Evolutionary conservation across 2,113 vertebrate genomes (phyloP).

Genomic region (Psephotus haematonotus): DNA sequence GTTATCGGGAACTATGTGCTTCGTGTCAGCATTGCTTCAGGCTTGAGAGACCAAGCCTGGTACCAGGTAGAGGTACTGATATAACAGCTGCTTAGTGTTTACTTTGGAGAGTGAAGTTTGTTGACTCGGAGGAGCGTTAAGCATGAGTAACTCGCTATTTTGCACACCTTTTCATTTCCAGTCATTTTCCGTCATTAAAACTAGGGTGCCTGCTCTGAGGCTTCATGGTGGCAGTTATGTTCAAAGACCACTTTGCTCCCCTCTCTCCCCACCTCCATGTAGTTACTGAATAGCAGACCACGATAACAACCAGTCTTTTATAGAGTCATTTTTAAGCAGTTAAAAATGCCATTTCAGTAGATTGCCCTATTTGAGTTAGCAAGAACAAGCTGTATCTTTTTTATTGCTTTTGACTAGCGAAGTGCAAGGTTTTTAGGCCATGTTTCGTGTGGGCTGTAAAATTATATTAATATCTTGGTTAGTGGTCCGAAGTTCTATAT

Average conservation of each 20-base stretch:
- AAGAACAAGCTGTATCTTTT: conserved; percentile 61
- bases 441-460: conserved; percentile 15
- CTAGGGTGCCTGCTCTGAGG: neutral
- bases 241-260: neutral
- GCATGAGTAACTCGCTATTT: neutral
- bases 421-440: conserved; percentile 43
- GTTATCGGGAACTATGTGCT: neutral
- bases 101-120: neutral
- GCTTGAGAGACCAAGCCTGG: neutral
- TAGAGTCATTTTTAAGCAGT: conserved; percentile 54
- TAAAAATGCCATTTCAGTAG: conserved; percentile 53
- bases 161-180: neutral
- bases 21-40: neutral
- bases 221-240: neutral
- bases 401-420: conserved; percentile 42
- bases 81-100: neutral
- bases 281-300: neutral
- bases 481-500: conserved; percentile 29
- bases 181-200: neutral
- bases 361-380: conserved; percentile 50
- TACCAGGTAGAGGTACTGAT: neutral
- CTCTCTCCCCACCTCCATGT: neutral
- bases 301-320: neutral
- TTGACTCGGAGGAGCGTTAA: neutral
- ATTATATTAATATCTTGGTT: conserved; percentile 44